phyloP scores from a whole-genome alignment of 2,888 invertebrate genomes.

The Chrysodeixis includens region DNA sequence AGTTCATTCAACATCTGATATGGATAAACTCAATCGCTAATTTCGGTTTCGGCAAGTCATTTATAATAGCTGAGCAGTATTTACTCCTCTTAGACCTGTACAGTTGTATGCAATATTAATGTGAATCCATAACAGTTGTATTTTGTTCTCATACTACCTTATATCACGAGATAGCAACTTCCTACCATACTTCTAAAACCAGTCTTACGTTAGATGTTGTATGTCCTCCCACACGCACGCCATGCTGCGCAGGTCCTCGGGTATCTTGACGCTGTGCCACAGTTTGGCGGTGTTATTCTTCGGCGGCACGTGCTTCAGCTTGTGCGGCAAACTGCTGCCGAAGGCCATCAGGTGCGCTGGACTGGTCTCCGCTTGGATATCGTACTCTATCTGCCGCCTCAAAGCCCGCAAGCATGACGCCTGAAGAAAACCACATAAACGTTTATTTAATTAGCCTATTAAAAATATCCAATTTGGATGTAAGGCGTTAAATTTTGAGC shows the following conservation, averaged over 20 bases:
- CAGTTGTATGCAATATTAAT: no score
- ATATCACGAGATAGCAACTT: no score
- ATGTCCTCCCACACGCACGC: slow-evolving; percentile 91
- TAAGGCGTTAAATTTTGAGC: no score
- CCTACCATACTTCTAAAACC: no score
- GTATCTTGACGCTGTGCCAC: slow-evolving; percentile 89
- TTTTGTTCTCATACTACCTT: no score
- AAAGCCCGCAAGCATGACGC: slow-evolving; percentile 84
- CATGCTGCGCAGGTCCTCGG: slow-evolving; percentile 90
- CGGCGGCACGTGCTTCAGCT: slow-evolving; percentile 87
- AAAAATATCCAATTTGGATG: background rate
- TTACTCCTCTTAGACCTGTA: no score
- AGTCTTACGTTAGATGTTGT: slow-evolving; percentile 87
- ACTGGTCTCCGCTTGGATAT: slow-evolving; percentile 84
- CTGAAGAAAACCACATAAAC: slow-evolving; percentile 62
- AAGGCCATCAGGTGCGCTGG: slow-evolving; percentile 87
- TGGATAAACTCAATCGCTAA: background rate
- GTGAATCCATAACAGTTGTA: no score
- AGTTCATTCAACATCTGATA: background rate
- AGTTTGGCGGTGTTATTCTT: slow-evolving; percentile 84
- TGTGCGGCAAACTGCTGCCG: slow-evolving; percentile 83
- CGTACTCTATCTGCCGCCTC: slow-evolving; percentile 83
- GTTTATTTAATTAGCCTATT: background rate
- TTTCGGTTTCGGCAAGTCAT: background rate
- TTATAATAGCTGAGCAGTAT: no score